phyloP scores from a whole-genome alignment of 2,797 vertebrate species.

The Alfaro cultratus region DNA sequence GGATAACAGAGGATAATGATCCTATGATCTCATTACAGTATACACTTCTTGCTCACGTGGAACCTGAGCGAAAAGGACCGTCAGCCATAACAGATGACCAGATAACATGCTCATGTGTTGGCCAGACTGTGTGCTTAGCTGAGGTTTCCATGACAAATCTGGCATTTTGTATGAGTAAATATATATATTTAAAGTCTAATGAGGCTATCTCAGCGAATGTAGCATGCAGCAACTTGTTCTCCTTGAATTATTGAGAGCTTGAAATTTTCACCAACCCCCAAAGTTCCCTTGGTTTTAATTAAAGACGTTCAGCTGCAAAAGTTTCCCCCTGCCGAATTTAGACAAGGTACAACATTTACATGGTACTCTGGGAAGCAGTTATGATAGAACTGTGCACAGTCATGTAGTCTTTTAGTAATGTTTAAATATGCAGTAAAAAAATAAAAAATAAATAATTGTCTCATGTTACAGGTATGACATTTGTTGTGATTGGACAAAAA shows the following conservation, averaged over 20 bases:
- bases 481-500: not conserved
- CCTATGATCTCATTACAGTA: conserved; percentile 73
- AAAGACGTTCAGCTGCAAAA: conserved; percentile 51
- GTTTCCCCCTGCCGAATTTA: conserved; percentile 57
- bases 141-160: conserved; percentile 8
- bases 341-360: conserved; percentile 58
- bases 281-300: conserved; percentile 71
- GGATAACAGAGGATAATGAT: conserved; percentile 76
- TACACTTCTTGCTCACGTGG: conserved; percentile 47
- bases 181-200: conserved; percentile 74
- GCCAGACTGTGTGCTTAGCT: conserved; percentile 48
- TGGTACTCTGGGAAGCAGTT: conserved; percentile 48
- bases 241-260: conserved; percentile 84
- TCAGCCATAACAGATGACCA: conserved; percentile 42
- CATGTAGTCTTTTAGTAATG: conserved; percentile 11
- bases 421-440: not conserved
- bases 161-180: conserved; percentile 66
- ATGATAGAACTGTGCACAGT: conserved; percentile 16
- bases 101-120: conserved; percentile 25
- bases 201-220: conserved; percentile 67
- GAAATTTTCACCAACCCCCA: conserved; percentile 72
- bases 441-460: not conserved
- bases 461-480: not conserved
- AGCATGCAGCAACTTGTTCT: conserved; percentile 75
- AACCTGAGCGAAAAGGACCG: conserved; percentile 45